A percentile compares a stretch with the other conserved stretches of the same genome.
Evolutionary conservation across 1,140 invertebrate species (phyloP).

Genomic region (Aradophagus sp.): DNA sequence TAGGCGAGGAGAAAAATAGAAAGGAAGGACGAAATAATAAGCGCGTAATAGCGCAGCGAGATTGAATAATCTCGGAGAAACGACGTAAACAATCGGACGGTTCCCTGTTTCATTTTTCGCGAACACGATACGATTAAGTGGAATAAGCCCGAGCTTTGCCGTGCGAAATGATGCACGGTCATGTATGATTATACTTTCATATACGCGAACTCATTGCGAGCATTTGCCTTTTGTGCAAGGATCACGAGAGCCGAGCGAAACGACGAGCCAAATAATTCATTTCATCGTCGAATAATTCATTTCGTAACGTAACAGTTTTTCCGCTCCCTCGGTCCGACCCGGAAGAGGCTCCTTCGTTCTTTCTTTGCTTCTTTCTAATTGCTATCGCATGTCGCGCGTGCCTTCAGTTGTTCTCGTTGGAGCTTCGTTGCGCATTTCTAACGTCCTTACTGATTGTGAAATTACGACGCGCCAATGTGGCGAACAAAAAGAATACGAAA

Average conservation of each 20-base stretch:
- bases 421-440: conserved; percentile 21
- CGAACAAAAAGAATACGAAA: conserved; percentile 44
- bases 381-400: conserved; percentile 6
- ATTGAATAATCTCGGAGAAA: conserved; percentile 34
- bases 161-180: conserved; percentile 24
- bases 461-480: conserved; percentile 21
- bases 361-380: no score
- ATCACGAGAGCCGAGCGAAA: background rate
- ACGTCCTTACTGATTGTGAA: conserved; percentile 30
- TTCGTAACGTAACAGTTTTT: no score
- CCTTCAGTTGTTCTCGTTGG: conserved; percentile 29
- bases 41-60: conserved; percentile 26
- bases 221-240: conserved; percentile 20
- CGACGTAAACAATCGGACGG: conserved; percentile 25
- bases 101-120: conserved; percentile 10
- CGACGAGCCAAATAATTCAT: conserved; percentile 17
- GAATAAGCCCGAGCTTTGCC: conserved; percentile 13
- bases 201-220: conserved; percentile 19
- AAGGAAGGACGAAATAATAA: no score
- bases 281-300: conserved; percentile 33
- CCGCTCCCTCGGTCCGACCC: no score
- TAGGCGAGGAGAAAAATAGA: no score
- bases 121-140: conserved; percentile 23
- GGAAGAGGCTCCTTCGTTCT: no score
- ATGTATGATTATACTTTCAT: conserved; percentile 30